Evolutionary conservation across 2,797 vertebrate genomes (phyloP), one percentile per base, ranked within the genome.

Genomic region (Rhinella marina): DNA sequence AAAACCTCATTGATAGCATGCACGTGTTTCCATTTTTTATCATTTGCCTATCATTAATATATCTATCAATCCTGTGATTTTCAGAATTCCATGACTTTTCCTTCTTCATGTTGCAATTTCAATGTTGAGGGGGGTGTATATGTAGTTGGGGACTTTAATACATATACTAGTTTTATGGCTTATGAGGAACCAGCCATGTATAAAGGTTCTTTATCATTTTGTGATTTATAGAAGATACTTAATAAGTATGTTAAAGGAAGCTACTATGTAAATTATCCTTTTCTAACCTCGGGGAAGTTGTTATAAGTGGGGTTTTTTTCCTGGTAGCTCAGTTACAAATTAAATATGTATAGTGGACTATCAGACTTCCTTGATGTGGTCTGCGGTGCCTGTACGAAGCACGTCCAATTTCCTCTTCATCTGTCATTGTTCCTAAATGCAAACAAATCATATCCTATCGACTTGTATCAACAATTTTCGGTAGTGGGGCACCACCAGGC

Each of bases 381-480:
- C 32, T 57, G 50, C 64, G 25, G 14, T 29, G 16, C 61, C 52
- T 78, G 61, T 50, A 66, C 54, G 77, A 70, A 73, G 23, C 16
- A 14, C 32, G 82, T 52, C 73, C 27, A 82, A 89, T 89, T 89
- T 89, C 88, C 88, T 89, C 59, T 54, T 59, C 27, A 62, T 56
- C 62, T 79, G 27, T 56, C 54, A 25, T 52, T 59, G 62, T 79
- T 66, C 41, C 32, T n/a, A 59, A 81, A 41, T 8, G 80, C 84
- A 89, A 89, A 89, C 85, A 86, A 86, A 41, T 86, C 73, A 86
- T 89, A 83, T 89, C 88, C 88, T 86, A 77, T 27, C 3, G 9
- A 10, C 21, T 77, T 57, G 48, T 78, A 89, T 82, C 52, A 86
- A 84, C 72, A 27, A 27, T 73, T 73, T 83, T 81, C 17, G 68